Percentiles rank a stretch among this genome's conserved stretches.
These are phyloP conservation scores for Parelbella ahira DNA, from an alignment of 2,888 invertebrate species.

Conservation along the genomic window DNA sequence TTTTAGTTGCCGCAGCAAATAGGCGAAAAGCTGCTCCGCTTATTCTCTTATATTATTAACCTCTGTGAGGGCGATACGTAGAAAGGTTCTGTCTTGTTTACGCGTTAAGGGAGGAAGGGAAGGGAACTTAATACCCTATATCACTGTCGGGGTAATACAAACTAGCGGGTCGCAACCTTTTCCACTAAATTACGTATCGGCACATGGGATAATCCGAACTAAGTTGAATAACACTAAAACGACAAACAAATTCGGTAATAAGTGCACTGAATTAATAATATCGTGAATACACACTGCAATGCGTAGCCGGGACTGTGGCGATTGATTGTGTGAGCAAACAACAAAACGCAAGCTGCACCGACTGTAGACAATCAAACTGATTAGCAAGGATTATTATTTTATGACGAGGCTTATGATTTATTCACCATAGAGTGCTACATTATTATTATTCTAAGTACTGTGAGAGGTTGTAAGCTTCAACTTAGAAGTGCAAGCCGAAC, in stretches of 20 bases:
- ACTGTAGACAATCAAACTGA: slow-evolving; percentile 24
- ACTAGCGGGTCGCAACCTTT: slow-evolving; percentile 78
- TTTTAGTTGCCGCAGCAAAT: slow-evolving; percentile 66
- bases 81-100: slow-evolving; percentile 78
- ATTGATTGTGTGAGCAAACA: slow-evolving; percentile 23
- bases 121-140: slow-evolving; percentile 79
- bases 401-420: slow-evolving; percentile 5
- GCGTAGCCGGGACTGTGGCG: no score
- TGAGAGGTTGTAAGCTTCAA: no score
- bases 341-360: slow-evolving; percentile 21
- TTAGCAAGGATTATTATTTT: slow-evolving; percentile 13
- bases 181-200: slow-evolving; percentile 79
- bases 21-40: slow-evolving; percentile 60
- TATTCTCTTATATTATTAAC: slow-evolving; percentile 78
- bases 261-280: slow-evolving; percentile 49
- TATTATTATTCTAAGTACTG: no score
- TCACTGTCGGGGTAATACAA: slow-evolving; percentile 78
- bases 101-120: slow-evolving; percentile 74
- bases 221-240: slow-evolving; percentile 65
- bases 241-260: slow-evolving; percentile 51
- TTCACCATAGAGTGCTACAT: background rate
- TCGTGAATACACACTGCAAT: slow-evolving; percentile 22
- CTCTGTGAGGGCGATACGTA: slow-evolving; percentile 70
- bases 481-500: no score
- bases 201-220: slow-evolving; percentile 71